Percentiles rank a stretch among this genome's conserved stretches.
Conservation (phyloP, 2,797 vertebrate genomes). For the Tapera naevia region DNA sequence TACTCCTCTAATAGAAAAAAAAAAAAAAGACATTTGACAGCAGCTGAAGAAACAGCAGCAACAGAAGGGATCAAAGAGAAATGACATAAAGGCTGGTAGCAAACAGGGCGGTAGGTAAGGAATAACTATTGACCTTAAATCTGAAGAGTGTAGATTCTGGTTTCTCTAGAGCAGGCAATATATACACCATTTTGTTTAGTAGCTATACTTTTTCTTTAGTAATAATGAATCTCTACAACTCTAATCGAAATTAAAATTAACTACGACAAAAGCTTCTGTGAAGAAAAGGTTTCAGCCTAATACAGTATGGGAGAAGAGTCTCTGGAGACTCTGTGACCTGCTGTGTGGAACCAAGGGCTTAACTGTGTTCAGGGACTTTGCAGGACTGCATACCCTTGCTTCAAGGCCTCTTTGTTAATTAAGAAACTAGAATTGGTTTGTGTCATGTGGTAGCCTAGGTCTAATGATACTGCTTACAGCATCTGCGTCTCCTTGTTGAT, state of each 20-base stretch:
- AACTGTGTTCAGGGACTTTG: not conserved
- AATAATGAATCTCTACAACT: not conserved
- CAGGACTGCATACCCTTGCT: not conserved
- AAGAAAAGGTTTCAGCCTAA: not conserved
- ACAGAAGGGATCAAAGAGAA: not conserved
- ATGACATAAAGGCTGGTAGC: not conserved
- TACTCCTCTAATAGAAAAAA: not conserved
- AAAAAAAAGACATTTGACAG: not conserved
- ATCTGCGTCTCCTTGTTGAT: not conserved
- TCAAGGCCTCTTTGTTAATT: not conserved
- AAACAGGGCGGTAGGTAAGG: not conserved
- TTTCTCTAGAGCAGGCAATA: not conserved
- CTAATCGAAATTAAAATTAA: not conserved
- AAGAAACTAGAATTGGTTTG: not conserved
- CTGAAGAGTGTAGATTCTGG: not conserved
- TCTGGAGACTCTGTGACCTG: not conserved
- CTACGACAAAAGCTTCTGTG: not conserved
- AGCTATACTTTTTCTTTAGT: not conserved
- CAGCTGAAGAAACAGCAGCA: constrained; percentile 10
- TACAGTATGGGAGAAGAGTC: not conserved
- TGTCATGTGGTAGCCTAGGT: not conserved
- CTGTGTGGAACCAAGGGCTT: not conserved
- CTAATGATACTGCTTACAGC: not conserved
- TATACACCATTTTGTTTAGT: not conserved
- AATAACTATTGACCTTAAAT: not conserved